A percentile compares a stretch with the other conserved stretches of the same genome.
Evolutionary conservation across 2,888 invertebrate genomes (phyloP).

Genomic region (Junonia oenone): DNA sequence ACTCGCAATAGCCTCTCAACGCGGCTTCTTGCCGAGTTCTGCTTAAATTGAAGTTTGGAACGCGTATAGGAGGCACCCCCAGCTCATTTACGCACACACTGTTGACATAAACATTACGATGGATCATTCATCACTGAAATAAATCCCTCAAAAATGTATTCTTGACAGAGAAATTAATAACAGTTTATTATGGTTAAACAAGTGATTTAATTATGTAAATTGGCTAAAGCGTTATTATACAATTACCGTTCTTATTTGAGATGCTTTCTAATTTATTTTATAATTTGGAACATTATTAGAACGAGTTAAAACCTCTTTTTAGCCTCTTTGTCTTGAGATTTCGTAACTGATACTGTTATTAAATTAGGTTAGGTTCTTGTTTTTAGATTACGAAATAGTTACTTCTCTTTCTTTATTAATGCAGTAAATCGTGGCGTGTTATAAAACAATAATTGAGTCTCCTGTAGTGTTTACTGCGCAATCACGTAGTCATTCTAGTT

Average conservation of each 20-base stretch:
- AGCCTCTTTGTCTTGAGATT: too few species aligned
- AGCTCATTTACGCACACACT: conserved; percentile 20
- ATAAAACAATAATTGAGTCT: conserved; percentile 50
- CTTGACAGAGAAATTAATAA: background rate
- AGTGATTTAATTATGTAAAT: background rate
- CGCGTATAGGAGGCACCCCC: conserved; percentile 34
- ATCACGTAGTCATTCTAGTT: conserved; percentile 57
- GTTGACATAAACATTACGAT: conserved; percentile 13
- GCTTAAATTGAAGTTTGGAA: conserved; percentile 49
- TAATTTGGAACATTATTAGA: too few species aligned
- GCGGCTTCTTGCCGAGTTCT: conserved; percentile 52
- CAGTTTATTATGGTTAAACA: background rate
- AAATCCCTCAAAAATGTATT: background rate
- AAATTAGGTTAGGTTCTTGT: background rate
- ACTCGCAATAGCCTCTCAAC: conserved; percentile 54
- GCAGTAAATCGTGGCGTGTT: conserved; percentile 34
- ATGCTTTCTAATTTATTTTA: background rate
- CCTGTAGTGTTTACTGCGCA: conserved; percentile 52
- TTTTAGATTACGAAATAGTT: background rate
- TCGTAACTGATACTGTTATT: background rate
- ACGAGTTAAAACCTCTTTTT: too few species aligned
- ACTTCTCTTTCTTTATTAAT: background rate
- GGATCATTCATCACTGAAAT: conserved; percentile 1
- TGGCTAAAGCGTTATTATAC: background rate
- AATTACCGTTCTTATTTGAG: background rate